These are phyloP conservation scores for Erebia epiphron DNA, from an alignment of 2,888 invertebrate genomes.

Conservation along the genomic window DNA sequence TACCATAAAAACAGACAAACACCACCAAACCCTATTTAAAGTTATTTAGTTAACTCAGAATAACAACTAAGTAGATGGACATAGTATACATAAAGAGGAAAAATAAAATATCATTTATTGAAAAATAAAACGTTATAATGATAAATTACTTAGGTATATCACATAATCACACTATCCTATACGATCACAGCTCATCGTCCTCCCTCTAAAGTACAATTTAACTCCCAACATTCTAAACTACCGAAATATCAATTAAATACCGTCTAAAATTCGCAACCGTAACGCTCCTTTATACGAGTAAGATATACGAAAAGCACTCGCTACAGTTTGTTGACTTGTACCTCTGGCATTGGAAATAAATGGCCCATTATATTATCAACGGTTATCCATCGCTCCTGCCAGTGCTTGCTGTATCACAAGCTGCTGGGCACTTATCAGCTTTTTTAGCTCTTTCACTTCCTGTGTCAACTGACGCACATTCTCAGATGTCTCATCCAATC, in stretches of 20 bases:
- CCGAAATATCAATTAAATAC: conserved; percentile 21
- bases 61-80: no score
- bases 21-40: no score
- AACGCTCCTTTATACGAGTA: conserved; percentile 54
- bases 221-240: conserved; percentile 11
- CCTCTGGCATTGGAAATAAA: conserved; percentile 79
- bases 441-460: conserved; percentile 87
- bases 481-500: conserved; percentile 87
- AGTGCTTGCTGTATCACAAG: conserved; percentile 77
- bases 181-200: conserved; percentile 16
- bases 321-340: conserved; percentile 78
- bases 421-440: conserved; percentile 78
- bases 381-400: conserved; percentile 69
- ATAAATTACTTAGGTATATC: conserved; percentile 41
- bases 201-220: conserved; percentile 17
- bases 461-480: conserved; percentile 85
- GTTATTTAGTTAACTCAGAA: no score
- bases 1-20: no score
- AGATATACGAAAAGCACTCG: conserved; percentile 58
- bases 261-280: conserved; percentile 61
- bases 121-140: conserved; percentile 42
- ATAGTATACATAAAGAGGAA: neutral
- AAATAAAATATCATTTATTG: conserved; percentile 26
- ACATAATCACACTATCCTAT: conserved; percentile 41
- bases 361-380: conserved; percentile 77